Evolutionary conservation across 2,888 invertebrate genomes (phyloP), one percentile per base, ranked within the genome.

Genomic region (Euproctis similis): DNA sequence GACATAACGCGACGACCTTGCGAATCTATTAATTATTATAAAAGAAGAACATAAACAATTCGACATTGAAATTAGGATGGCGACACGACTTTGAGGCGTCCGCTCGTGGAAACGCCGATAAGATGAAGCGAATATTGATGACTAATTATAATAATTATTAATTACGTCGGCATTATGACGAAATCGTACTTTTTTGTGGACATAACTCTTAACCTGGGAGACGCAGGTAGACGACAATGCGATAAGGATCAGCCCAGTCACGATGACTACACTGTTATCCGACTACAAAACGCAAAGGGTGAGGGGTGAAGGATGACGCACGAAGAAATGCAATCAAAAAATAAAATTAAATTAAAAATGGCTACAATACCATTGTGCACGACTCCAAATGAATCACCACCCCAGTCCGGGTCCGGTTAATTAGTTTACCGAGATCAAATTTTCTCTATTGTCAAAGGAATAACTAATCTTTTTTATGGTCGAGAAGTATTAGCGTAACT

Each of bases 271-370:
- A n/a, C n/a, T n/a, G n/a, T n/a, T 33, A 39, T 36, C 23, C 31
- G 8, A 26, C 27, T 12, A 24, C 37, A 43, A 53, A 43, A 38
- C 35, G 38, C 38, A 24, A 34, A 22, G 39, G 33, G 11, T 39
- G 26, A 38, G 38, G 44, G 53, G 46, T 48, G 44, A 30, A 30
- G 26, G 21, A n/a, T n/a, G 24, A 24, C 37, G 40, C 42, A 32
- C 30, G 37, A 42, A n/a, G n/a, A n/a, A 42, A 42, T 42, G 54
- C 53, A 69, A 73, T 71, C 60, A 60, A 61, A n/a, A n/a, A n/a
- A n/a, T n/a, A n/a, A n/a, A 46, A 57, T 66, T 45, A 59, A 71
- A 70, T 70, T 66, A 65, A 46, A 65, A 57, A 53, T 56, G 47
- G 46, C 52, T 48, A 58, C 61, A 55, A 55, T 53, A 35, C 39